Base-by-base conservation (phyloP, 1,140 invertebrate species). In the Oncopodura yosiiana region DNA sequence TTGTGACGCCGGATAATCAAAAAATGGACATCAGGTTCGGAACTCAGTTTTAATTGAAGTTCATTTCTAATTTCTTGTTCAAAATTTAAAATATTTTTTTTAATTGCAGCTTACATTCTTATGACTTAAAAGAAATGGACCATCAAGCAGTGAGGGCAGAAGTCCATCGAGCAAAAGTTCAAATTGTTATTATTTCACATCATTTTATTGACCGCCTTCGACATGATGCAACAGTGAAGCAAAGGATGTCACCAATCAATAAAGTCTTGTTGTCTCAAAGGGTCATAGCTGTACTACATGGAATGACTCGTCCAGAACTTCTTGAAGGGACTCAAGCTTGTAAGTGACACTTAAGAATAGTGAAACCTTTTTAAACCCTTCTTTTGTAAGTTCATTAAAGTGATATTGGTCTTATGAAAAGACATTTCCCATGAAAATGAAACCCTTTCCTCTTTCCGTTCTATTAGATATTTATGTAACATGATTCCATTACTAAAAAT, bases 171-270 rank as follows among this genome's bases (percentile, higher is more conserved):
- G 49, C 62, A 34, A 64, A 64, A 58, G 62, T 61, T 24, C 62
- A 64, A 46, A 59, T 64, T 44, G 53, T 64, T n/a, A 64, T 64
- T 19, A 49, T 64, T 8, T 64, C 62, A 2, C 53, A 64, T 51
- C 55, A 58, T 46, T 64, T 64, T 36, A 29, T 64, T 42, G 58
- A 64, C 5, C 49, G 58, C 8, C 42, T 64, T 23, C 50, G 48
- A 30, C 52, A 60, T 42, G 58, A 64, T 38, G 53, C 48, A 24
- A 41, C 48, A 1, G 32, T 29, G 24, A 36, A 56, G 36, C 52
- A 58, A 30, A 60, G 56, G 26, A 41, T 60, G 42, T 56, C 62
- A 39, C 58, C 58, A 6, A 46, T 64, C 16, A 64, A 64, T 38
- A 39, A 56, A 42, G 50, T 56, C 50, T 42, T 64, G 11, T 42